These are phyloP conservation scores for Pollenia angustigena DNA, from an alignment of 2,888 invertebrate genomes.

Conservation along the genomic window DNA sequence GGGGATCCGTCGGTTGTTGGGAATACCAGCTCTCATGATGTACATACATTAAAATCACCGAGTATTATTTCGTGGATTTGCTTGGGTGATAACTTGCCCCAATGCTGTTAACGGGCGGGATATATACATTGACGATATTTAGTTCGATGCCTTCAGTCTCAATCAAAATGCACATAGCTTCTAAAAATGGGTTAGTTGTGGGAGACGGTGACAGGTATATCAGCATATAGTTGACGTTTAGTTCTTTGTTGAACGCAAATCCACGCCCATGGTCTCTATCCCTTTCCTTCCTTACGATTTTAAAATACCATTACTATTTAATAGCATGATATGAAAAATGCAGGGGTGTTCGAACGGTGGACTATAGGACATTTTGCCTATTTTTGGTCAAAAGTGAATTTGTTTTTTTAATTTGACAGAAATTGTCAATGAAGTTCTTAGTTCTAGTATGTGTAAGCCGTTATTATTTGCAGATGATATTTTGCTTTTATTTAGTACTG, in stretches of 20 bases:
- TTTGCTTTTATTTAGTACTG: no score
- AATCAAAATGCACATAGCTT: background rate
- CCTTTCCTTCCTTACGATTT: background rate
- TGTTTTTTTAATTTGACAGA: no score
- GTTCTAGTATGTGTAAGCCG: no score
- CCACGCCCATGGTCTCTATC: no score
- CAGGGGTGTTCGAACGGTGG: no score
- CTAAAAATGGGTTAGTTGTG: background rate
- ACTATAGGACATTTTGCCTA: no score
- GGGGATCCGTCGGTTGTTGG: background rate
- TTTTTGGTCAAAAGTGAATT: no score
- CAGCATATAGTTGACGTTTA: background rate
- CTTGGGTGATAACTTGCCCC: background rate
- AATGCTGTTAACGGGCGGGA: background rate
- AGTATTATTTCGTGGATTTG: background rate
- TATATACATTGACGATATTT: background rate
- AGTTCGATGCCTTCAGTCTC: background rate
- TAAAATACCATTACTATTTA: no score
- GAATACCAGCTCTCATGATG: slow-evolving; percentile 5
- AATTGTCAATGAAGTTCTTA: no score
- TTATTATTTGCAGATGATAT: no score
- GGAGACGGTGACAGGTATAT: background rate
- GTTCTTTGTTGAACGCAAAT: no score
- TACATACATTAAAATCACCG: background rate
- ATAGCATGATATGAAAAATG: no score